phyloP scores from a whole-genome alignment of 1,140 invertebrate genomes.

The Calliopsis andreniformis region DNA sequence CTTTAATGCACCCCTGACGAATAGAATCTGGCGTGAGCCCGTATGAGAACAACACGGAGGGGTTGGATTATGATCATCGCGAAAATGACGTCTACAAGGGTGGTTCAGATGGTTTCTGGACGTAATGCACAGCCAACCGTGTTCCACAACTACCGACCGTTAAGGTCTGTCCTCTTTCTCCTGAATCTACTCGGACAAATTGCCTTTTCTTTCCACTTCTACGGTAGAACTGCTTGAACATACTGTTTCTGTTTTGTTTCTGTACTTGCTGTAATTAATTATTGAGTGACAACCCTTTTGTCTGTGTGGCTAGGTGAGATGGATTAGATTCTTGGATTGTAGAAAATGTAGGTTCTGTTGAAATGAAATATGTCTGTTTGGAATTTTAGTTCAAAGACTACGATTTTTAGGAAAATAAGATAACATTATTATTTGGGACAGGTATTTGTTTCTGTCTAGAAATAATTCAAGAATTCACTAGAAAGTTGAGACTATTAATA shows the following conservation, averaged over 20 bases:
- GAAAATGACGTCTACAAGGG: conserved; percentile 42
- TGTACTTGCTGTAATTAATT: conserved; percentile 7
- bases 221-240: not conserved
- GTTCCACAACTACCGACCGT: conserved; percentile 24
- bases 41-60: conserved; percentile 49
- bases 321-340: too few relatives aligned
- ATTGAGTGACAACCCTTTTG: not conserved
- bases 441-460: too few relatives aligned
- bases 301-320: not conserved
- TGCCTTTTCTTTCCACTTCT: conserved; percentile 36
- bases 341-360: too few relatives aligned
- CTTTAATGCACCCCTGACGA: conserved; percentile 52
- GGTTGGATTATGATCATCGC: conserved; percentile 53
- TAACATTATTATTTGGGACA: too few relatives aligned
- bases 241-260: conserved; percentile 15
- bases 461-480: too few relatives aligned
- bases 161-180: conserved; percentile 1
- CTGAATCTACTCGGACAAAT: conserved; percentile 47
- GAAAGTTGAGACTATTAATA: too few relatives aligned
- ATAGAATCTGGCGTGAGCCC: conserved; percentile 51
- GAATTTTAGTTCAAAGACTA: too few relatives aligned
- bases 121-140: conserved; percentile 47
- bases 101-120: conserved; percentile 16
- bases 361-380: too few relatives aligned
- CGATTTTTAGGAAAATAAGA: too few relatives aligned